Base-by-base conservation (phyloP, 2,113 vertebrate species). In the Brachyhypopomus occidentalis region DNA sequence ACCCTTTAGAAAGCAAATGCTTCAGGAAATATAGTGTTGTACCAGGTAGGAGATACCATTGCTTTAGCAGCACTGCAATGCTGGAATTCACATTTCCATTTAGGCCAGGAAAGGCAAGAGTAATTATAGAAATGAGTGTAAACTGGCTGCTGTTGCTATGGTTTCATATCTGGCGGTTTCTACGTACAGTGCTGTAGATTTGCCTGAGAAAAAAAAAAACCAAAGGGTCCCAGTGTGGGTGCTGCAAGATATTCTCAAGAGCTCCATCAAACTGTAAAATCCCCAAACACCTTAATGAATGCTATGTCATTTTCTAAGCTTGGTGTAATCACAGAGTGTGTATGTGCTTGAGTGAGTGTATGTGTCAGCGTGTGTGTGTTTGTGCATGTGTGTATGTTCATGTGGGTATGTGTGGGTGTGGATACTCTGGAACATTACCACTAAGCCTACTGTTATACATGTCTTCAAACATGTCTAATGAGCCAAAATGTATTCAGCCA, bases 111-210 rank as follows among this genome's bases (percentile, higher is more conserved):
- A 38, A 20, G 64, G 34, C 30, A 30, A 70, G 36, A n/a, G 36
- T 20, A 41, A 41, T 70, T 20, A 22, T 41, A 9, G 20, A 70
- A 41, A 41, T n/a, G 6, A 41, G 20, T 70, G 8, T 36, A 12
- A 63, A 16, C 70, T 60, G 23, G 30, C 63, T 81, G 63, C 30
- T 19, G 72, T 75, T 75, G 79, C 22, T 34, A 81, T 75, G 79
- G 79, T 59, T 75, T 75, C 72, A 58, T 75, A 58, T 75, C 11
- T 41, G 17, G 20, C 19, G 9, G 11, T 71, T 9, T 70, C 59
- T 67, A 75, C 27, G 38, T 41, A 12, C 36, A 22, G 36, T n/a
- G 30, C 14, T 66, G 48, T 36, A 69, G 63, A 82, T 60, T 71
- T 56, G 36, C 34, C n/a, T 55, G 58, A 71, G 70, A 60, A 59